A percentile compares a stretch with the other conserved stretches of the same genome.
These are phyloP conservation scores for Taenioides sp. DNA, from an alignment of 2,797 vertebrate species.

Conservation along the genomic window DNA sequence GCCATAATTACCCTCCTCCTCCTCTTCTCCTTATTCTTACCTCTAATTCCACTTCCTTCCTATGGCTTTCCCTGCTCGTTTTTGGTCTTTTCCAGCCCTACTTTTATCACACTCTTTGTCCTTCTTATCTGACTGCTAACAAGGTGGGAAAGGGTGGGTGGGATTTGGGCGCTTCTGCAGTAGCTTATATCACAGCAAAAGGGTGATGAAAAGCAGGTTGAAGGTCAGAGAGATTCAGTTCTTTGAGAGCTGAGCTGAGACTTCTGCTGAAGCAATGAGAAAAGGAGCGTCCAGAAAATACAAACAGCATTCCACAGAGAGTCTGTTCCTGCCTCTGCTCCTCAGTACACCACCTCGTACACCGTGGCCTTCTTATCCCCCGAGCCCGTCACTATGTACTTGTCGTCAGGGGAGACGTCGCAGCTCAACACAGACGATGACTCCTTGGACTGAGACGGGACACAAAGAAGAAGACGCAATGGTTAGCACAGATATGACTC, in stretches of 20 bases:
- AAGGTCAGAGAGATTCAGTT: conserved; percentile 37
- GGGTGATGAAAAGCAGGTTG: conserved; percentile 16
- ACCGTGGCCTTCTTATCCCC: conserved; percentile 91
- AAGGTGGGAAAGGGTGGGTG: conserved; percentile 36
- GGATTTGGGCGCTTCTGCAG: conserved; percentile 48
- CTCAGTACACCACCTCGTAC: conserved; percentile 88
- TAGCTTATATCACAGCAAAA: conserved; percentile 64
- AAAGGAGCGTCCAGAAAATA: conserved; percentile 30
- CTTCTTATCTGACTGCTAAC: conserved; percentile 61
- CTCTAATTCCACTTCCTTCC: conserved; percentile 50
- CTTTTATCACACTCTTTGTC: conserved; percentile 68
- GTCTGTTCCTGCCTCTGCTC: conserved; percentile 23
- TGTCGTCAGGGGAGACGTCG: conserved; percentile 86
- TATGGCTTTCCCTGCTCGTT: conserved; percentile 36
- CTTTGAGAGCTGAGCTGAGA: conserved; percentile 30
- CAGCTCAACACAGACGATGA: conserved; percentile 82
- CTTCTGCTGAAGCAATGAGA: conserved; percentile 50
- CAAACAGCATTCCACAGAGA: conserved; percentile 9
- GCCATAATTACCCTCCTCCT: conserved; percentile 71
- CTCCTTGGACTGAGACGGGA: conserved; percentile 76
- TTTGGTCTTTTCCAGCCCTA: conserved; percentile 51
- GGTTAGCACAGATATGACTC: conserved; percentile 55
- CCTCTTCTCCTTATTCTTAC: conserved; percentile 33
- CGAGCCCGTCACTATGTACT: conserved; percentile 88
- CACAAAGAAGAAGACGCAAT: conserved; percentile 34